A percentile compares a stretch with the other conserved stretches of the same genome.
These are phyloP conservation scores for Pseudopodoces humilis DNA, from an alignment of 2,113 vertebrate species.

Conservation along the genomic window DNA sequence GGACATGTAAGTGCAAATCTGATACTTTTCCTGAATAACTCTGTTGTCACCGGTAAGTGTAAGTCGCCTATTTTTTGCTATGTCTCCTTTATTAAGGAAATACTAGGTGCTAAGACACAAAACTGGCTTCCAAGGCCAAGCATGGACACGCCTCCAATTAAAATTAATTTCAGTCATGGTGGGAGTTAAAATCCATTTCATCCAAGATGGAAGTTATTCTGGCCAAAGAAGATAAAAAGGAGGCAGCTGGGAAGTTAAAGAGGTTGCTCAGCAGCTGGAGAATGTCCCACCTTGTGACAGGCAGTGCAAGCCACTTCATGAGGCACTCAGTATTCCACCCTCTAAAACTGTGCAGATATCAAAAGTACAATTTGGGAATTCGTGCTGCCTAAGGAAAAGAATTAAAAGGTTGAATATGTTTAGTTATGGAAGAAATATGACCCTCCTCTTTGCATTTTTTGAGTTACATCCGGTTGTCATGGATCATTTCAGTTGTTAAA, in stretches of 20 bases:
- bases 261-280: background rate
- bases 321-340: background rate
- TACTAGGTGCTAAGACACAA: background rate
- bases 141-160: background rate
- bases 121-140: background rate
- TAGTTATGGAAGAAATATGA: background rate
- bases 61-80: background rate
- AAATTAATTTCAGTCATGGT: background rate
- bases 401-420: background rate
- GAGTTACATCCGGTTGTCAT: background rate
- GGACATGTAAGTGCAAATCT: background rate
- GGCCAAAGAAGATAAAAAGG: background rate
- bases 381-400: background rate
- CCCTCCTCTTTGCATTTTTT: background rate
- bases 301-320: background rate
- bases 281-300: background rate
- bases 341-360: background rate
- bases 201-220: background rate
- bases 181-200: background rate
- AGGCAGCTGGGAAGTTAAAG: background rate
- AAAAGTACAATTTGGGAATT: background rate
- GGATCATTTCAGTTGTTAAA: background rate
- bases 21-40: background rate
- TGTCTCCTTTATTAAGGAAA: background rate
- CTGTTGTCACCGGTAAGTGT: background rate